A percentile compares a stretch with the other conserved stretches of the same genome.
Conservation (phyloP, 2,113 vertebrate genomes). For the Atractosteus spatula region DNA sequence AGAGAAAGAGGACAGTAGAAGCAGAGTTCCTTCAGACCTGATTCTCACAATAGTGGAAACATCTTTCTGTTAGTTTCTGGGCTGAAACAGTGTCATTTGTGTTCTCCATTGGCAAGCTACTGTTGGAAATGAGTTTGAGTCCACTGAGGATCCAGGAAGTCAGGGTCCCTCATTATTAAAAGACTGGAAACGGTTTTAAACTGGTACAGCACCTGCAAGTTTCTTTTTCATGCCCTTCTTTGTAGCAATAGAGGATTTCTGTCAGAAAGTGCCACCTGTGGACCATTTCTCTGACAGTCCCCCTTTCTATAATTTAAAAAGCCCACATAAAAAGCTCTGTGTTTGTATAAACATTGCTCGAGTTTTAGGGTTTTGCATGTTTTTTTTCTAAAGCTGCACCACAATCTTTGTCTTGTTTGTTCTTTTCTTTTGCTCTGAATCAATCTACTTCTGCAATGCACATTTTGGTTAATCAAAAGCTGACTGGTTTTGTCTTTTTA, state of each 20-base stretch:
- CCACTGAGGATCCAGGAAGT: not conserved
- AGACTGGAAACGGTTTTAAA: not conserved
- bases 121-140: not conserved
- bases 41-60: constrained; percentile 28
- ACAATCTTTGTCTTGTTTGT: too few relatives aligned
- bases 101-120: constrained; percentile 6
- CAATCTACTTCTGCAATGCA: too few relatives aligned
- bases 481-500: too few relatives aligned
- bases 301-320: too few relatives aligned
- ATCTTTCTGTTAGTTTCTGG: constrained; percentile 26
- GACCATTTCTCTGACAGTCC: not conserved
- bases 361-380: too few relatives aligned
- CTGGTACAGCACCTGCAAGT: constrained; percentile 1
- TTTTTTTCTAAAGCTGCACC: too few relatives aligned
- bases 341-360: too few relatives aligned
- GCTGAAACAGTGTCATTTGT: not conserved
- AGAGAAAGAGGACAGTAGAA: constrained; percentile 26
- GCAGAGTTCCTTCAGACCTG: constrained; percentile 33
- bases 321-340: too few relatives aligned
- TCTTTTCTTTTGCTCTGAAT: too few relatives aligned
- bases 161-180: not conserved
- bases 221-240: not conserved
- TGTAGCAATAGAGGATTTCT: not conserved
- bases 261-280: not conserved
- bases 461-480: too few relatives aligned